Conservation (phyloP, 2,113 vertebrate species). For the Oenanthe oenanthe region DNA sequence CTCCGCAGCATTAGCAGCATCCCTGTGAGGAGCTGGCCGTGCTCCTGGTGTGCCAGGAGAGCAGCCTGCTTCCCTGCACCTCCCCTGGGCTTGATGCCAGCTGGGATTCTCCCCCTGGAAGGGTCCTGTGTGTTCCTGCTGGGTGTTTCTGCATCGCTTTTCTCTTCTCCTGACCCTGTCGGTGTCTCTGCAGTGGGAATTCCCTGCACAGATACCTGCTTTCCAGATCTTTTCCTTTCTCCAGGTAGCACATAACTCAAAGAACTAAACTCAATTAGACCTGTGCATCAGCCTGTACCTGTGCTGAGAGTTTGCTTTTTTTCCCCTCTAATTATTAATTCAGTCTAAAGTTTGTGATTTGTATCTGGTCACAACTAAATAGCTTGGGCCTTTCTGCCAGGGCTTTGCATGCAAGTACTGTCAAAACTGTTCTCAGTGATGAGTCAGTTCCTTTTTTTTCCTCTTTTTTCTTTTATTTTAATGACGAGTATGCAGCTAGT, state of each 20-base stretch:
- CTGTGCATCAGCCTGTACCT: not conserved
- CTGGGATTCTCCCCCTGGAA: not conserved
- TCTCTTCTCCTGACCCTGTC: not conserved
- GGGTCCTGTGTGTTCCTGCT: not conserved
- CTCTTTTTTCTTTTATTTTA: not conserved
- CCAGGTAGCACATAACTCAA: not conserved
- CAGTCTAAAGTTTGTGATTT: not conserved
- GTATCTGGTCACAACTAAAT: not conserved
- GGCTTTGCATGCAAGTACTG: conserved; percentile 26
- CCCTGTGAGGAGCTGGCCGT: not conserved
- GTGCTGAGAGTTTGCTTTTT: not conserved
- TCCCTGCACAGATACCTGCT: not conserved
- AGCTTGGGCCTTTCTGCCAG: conserved; percentile 11
- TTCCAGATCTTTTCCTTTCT: not conserved
- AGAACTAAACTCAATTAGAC: not conserved
- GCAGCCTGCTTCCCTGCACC: not conserved
- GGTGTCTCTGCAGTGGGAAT: rapidly evolving
- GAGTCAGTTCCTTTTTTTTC: conserved; percentile 16
- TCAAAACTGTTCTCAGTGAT: conserved; percentile 52
- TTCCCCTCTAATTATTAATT: not conserved
- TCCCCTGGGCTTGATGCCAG: not conserved
- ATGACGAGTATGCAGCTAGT: conserved; percentile 8
- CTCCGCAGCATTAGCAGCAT: conserved; percentile 27
- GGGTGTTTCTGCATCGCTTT: rapidly evolving
- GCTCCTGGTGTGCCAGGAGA: rapidly evolving